phyloP scores from a whole-genome alignment of 2,888 invertebrate genomes.

The Rotaria socialis region DNA sequence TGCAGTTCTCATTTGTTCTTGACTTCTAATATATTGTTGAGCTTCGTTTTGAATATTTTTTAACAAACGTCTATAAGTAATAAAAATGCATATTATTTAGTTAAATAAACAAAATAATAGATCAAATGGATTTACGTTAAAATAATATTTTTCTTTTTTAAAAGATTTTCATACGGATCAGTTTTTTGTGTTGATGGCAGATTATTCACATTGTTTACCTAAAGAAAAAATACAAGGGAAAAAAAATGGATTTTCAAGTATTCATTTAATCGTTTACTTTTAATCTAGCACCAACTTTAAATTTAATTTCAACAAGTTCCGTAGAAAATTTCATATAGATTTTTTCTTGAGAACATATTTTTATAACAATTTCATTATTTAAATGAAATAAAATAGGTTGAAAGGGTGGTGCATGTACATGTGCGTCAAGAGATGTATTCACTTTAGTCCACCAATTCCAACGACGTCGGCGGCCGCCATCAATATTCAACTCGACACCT shows the following conservation, averaged over 20 bases:
- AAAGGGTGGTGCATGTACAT: conserved; percentile 58
- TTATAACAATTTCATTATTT: conserved; percentile 52
- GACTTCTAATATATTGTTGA: conserved; percentile 21
- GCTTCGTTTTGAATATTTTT: conserved; percentile 30
- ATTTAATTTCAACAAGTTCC: conserved; percentile 52
- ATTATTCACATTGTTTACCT: conserved; percentile 33
- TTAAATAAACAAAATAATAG: neutral
- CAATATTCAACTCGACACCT: conserved; percentile 54
- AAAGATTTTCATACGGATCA: neutral
- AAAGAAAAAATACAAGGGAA: neutral
- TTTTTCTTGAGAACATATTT: conserved; percentile 55
- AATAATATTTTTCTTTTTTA: conserved; percentile 30
- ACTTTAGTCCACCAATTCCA: conserved; percentile 55
- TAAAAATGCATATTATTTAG: neutral
- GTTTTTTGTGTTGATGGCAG: neutral
- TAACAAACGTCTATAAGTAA: conserved; percentile 4
- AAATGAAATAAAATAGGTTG: conserved; percentile 57
- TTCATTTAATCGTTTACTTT: conserved; percentile 50
- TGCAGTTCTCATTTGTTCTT: neutral
- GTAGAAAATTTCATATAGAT: conserved; percentile 54
- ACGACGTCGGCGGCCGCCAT: conserved; percentile 52
- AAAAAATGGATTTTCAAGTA: neutral
- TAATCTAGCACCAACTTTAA: conserved; percentile 55
- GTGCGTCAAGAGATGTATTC: conserved; percentile 49
- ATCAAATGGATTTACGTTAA: neutral